Percentiles rank a stretch among this genome's conserved stretches.
These are phyloP conservation scores for Gastrophysa polygoni DNA, from an alignment of 2,888 invertebrate species.

Conservation along the genomic window DNA sequence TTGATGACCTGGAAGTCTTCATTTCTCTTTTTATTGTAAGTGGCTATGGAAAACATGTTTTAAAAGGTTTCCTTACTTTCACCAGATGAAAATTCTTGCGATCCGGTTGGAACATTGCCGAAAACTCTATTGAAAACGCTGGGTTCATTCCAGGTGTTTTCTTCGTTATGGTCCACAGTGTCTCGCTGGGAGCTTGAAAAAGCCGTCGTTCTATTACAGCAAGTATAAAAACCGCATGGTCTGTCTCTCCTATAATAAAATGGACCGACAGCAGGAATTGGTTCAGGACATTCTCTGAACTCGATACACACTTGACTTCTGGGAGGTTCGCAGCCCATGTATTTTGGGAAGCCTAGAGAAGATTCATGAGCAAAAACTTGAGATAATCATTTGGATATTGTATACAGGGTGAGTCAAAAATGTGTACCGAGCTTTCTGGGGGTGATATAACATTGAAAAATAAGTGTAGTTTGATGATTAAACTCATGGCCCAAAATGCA, in stretches of 20 bases:
- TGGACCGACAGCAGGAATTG: background rate
- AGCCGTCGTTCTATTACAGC: background rate
- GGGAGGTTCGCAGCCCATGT: background rate
- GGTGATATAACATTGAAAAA: too few species aligned
- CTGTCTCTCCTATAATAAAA: background rate
- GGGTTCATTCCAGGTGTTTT: background rate
- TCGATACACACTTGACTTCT: background rate
- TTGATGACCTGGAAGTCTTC: too few species aligned
- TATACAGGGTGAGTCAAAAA: too few species aligned
- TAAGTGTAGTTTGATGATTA: too few species aligned
- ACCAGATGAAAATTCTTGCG: background rate
- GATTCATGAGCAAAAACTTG: background rate
- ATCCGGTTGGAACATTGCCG: background rate
- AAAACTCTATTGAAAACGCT: background rate
- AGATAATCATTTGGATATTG: too few species aligned
- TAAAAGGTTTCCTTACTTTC: too few species aligned
- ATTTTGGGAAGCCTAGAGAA: background rate
- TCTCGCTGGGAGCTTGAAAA: background rate
- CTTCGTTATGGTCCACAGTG: background rate
- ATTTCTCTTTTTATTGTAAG: too few species aligned
- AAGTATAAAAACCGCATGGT: background rate
- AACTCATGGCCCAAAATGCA: too few species aligned
- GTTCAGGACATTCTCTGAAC: background rate
- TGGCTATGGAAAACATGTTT: too few species aligned
- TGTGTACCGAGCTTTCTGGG: too few species aligned